A percentile compares a stretch with the other conserved stretches of the same genome.
phyloP scores from a whole-genome alignment of 2,888 invertebrate genomes.

The Ferrisia virgata region DNA sequence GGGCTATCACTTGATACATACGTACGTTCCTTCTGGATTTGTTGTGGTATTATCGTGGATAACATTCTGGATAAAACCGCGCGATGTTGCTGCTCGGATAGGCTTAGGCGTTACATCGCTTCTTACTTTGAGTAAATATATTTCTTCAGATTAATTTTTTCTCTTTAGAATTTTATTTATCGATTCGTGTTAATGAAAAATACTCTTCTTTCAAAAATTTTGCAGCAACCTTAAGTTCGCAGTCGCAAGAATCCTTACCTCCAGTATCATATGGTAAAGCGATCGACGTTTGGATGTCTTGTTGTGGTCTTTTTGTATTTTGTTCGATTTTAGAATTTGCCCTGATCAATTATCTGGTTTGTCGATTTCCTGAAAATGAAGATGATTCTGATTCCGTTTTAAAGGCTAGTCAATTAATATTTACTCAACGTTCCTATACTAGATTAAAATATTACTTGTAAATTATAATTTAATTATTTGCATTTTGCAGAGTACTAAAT shows the following conservation, averaged over 20 bases:
- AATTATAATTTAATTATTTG: not conserved
- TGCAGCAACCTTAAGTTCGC: conserved; percentile 30
- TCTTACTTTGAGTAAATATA: conserved; percentile 25
- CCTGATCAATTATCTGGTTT: conserved; percentile 29
- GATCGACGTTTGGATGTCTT: conserved; percentile 38
- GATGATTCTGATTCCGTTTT: not conserved
- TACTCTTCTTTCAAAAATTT: not conserved
- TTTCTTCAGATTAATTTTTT: not conserved
- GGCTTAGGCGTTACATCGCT: conserved; percentile 8
- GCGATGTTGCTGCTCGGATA: conserved; percentile 32
- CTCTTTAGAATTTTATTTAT: not conserved
- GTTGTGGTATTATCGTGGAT: conserved; percentile 35
- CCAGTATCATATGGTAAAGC: conserved; percentile 36
- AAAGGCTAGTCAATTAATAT: not conserved
- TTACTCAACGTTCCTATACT: not conserved
- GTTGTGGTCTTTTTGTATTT: conserved; percentile 33
- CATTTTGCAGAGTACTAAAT: not conserved
- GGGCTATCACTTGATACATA: conserved; percentile 36
- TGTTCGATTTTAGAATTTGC: conserved; percentile 39
- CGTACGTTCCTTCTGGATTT: conserved; percentile 18
- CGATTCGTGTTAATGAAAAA: not conserved
- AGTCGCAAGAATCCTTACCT: conserved; percentile 23
- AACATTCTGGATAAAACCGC: conserved; percentile 40
- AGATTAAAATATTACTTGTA: not conserved
- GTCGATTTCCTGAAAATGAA: not conserved